phyloP scores from a whole-genome alignment of 2,888 invertebrate species.

The Oxyscelio sp. region DNA sequence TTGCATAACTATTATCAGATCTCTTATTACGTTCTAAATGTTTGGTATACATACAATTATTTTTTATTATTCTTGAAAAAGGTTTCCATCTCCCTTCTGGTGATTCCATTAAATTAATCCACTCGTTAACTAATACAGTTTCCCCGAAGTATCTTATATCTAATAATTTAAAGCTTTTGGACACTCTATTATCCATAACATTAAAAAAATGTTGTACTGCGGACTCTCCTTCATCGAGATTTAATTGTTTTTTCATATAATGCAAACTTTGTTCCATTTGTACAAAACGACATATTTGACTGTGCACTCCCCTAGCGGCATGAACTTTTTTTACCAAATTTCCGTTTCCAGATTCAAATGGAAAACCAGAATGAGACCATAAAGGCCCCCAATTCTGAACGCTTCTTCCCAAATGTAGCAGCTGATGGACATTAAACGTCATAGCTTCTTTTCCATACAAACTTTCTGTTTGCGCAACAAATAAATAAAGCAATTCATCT shows the following conservation, averaged over 20 bases:
- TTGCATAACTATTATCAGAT: no score
- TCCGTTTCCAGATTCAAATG: background rate
- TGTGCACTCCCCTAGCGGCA: background rate
- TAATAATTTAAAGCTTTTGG: background rate
- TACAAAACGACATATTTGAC: background rate
- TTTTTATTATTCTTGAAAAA: no score
- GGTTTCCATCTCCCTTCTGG: no score
- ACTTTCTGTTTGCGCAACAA: background rate
- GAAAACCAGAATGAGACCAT: background rate
- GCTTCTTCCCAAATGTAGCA: background rate
- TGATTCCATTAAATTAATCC: background rate
- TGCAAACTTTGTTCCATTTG: background rate
- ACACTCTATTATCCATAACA: background rate
- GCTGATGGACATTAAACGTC: no score
- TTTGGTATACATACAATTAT: no score
- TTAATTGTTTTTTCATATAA: background rate
- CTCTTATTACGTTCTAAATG: no score
- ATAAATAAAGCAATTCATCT: background rate
- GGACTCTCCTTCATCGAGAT: background rate
- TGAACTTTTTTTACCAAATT: background rate
- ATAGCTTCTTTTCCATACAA: no score
- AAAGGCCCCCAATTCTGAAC: background rate
- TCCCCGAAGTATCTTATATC: background rate
- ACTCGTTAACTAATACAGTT: background rate
- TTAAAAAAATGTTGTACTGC: background rate